phyloP scores from a whole-genome alignment of 2,113 vertebrate species.

The Phyllostomus hastatus region DNA sequence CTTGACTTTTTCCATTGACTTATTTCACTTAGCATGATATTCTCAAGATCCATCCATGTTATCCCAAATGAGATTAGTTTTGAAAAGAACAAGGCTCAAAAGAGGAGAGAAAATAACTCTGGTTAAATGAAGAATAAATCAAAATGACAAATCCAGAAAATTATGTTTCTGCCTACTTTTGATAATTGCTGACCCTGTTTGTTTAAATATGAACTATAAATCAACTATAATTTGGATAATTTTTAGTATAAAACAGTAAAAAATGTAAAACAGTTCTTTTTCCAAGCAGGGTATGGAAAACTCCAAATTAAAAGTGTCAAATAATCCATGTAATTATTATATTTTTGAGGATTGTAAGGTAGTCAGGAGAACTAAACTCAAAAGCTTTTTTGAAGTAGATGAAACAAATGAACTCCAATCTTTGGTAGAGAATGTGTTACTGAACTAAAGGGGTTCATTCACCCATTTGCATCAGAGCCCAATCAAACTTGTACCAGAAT shows the following conservation, averaged over 20 bases:
- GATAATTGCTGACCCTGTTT: conserved; percentile 50
- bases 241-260: conserved; percentile 66
- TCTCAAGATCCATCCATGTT: not conserved
- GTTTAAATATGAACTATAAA: conserved; percentile 60
- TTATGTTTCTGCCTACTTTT: conserved; percentile 65
- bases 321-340: not conserved
- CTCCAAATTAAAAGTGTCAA: not conserved
- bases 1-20: not conserved
- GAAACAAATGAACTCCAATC: not conserved
- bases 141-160: conserved; percentile 57
- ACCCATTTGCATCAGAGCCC: not conserved
- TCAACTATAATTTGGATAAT: conserved; percentile 74
- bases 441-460: not conserved
- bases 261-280: conserved; percentile 56
- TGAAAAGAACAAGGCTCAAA: conserved; percentile 50
- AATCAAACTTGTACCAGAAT: not conserved
- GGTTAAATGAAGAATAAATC: conserved; percentile 76
- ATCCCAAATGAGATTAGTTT: conserved; percentile 37
- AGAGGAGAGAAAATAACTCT: conserved; percentile 35
- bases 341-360: not conserved
- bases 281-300: not conserved
- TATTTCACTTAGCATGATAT: not conserved
- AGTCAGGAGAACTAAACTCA: not conserved
- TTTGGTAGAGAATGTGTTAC: not conserved
- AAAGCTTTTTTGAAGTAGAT: not conserved